Conservation (phyloP, 2,888 invertebrate genomes). For the Platycheirus albimanus region DNA sequence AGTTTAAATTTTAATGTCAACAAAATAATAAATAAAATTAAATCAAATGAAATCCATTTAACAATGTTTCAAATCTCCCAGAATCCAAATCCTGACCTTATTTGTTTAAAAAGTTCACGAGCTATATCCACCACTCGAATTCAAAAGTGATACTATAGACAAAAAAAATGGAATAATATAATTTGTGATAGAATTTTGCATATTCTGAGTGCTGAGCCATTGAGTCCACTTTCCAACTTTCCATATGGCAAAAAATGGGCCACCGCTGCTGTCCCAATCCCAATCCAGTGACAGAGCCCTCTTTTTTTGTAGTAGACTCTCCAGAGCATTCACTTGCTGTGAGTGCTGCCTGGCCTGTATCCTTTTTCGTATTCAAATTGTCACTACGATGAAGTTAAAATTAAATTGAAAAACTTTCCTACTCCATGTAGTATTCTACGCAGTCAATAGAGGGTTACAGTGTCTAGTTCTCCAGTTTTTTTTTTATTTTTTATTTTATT, state of each 20-base stretch:
- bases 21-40: background rate
- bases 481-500: conserved; percentile 5
- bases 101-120: conserved; percentile 15
- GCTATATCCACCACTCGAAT: background rate
- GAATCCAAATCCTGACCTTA: background rate
- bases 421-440: conserved; percentile 55
- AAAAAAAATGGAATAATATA: conserved; percentile 37
- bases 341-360: conserved; percentile 1
- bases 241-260: conserved; percentile 18
- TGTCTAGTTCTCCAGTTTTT: background rate
- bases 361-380: conserved; percentile 49
- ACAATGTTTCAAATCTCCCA: background rate
- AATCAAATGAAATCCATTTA: background rate
- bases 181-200: conserved; percentile 50
- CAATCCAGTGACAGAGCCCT: background rate
- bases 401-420: conserved; percentile 74
- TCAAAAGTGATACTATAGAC: conserved; percentile 1
- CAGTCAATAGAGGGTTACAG: conserved; percentile 40
- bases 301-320: conserved; percentile 17
- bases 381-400: conserved; percentile 62
- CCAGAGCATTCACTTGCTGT: background rate
- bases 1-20: background rate
- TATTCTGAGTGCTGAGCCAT: conserved; percentile 33
- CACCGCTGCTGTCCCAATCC: background rate
- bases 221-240: conserved; percentile 37